Base-by-base conservation (phyloP, 2,113 vertebrate species). In the Leptosomus discolor region DNA sequence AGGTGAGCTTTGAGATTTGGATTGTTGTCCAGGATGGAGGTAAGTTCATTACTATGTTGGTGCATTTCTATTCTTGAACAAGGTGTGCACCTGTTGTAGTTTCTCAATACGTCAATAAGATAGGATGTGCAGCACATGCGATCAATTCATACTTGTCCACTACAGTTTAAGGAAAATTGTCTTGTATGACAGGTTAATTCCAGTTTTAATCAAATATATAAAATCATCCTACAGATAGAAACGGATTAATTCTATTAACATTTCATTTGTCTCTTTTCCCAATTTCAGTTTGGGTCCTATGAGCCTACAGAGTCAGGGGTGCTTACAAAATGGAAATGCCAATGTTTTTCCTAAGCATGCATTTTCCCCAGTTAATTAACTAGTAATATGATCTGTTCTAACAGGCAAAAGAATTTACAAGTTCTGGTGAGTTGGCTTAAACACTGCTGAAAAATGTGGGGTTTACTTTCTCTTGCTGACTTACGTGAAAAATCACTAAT, bases 61-160 rank as follows among this genome's bases (percentile, higher is more conserved):
- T 76, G 24, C 19, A 4, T 69, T 88, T 78, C 46, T 57, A 0
- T 4, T 80, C 23, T 20, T 13, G 14, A 77, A 26, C 7, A 34
- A 74, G 64, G 19, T 4, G 14, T 17, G 51, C 27, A 58, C 39
- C 46, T 60, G 24, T n/a, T 54, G 29, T 51, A 45, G 34, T 37
- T 77, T 77, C 39, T 65, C 21, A 17, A 2, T 32, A 27, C 36
- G 30, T 23, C 26, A 36, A 9, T 34, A 54, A 48, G 22, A 24
- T 1, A 45, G 37, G 34, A 61, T 54, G 23, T 16, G 43, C 5
- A 32, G 51, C 8, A 21, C 8, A 2, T n/a, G 6, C 1, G 2
- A 45, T 45, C 27, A 43, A 29, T 21, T 88, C 22, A 17, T 19
- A 21, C 9, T 45, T 74, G 11, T 13, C 41, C 13, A 22, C 41